Evolutionary conservation across 1,140 invertebrate species (phyloP).

Genomic region (Harpegnathos saltator): DNA sequence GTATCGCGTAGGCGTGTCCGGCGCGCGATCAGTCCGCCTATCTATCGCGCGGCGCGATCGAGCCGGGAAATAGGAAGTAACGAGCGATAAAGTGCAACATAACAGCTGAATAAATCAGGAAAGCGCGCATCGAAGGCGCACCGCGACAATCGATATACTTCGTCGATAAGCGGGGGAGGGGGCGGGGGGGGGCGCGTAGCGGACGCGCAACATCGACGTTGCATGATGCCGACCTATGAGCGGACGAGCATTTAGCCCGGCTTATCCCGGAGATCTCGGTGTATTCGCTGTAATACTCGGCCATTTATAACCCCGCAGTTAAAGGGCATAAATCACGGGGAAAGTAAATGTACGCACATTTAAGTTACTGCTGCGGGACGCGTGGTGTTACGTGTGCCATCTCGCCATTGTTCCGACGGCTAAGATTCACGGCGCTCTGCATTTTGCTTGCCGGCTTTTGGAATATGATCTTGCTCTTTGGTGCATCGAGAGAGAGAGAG

Average conservation of each 20-base stretch:
- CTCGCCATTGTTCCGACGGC: conserved; percentile 58
- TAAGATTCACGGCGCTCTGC: conserved; percentile 51
- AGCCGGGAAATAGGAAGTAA: background rate
- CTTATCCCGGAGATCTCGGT: conserved; percentile 60
- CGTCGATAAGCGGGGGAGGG: background rate
- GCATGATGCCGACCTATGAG: conserved; percentile 56
- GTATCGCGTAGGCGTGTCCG: too few species aligned
- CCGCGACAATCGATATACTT: background rate
- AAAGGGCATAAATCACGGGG: conserved; percentile 63
- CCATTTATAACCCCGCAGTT: conserved; percentile 67
- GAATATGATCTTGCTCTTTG: conserved; percentile 60
- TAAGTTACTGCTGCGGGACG: conserved; percentile 60
- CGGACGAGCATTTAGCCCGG: conserved; percentile 51
- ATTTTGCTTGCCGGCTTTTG: conserved; percentile 41
- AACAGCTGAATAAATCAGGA: background rate
- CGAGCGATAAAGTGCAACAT: background rate
- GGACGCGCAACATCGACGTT: conserved; percentile 45
- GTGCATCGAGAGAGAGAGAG: conserved; percentile 2
- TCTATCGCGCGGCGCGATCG: background rate
- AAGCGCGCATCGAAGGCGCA: too few species aligned
- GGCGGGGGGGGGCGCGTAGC: background rate
- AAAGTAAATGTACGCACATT: conserved; percentile 62
- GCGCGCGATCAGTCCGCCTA: too few species aligned
- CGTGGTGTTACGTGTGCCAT: conserved; percentile 57
- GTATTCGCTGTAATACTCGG: conserved; percentile 64